These are phyloP conservation scores for Pheucticus melanocephalus DNA, from an alignment of 2,113 vertebrate species.

Conservation along the genomic window DNA sequence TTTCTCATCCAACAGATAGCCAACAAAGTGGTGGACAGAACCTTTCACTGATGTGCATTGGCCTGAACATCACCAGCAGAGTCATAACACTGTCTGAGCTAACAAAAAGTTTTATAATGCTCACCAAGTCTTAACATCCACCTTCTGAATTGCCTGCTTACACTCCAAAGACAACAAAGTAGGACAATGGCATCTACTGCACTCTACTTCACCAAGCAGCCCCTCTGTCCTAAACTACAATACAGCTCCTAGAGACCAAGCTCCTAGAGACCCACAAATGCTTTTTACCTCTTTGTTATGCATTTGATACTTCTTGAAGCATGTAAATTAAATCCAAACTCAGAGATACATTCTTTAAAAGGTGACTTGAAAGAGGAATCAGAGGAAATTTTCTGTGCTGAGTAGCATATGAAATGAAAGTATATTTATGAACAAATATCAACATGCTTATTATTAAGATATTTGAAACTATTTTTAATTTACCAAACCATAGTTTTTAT, in stretches of 20 bases:
- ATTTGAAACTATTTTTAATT: slow-evolving; percentile 34
- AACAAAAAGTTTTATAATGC: not conserved
- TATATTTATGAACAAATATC: not conserved
- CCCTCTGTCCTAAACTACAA: not conserved
- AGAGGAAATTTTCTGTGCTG: not conserved
- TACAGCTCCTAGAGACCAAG: not conserved
- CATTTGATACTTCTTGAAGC: not conserved
- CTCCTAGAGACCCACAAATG: not conserved
- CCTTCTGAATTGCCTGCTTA: not conserved
- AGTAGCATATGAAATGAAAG: not conserved
- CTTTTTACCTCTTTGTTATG: not conserved
- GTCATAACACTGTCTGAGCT: not conserved
- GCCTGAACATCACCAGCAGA: not conserved
- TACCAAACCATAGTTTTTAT: not conserved
- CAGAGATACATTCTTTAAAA: not conserved
- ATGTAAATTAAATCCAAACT: not conserved
- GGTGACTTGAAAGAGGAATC: not conserved
- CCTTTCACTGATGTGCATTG: not conserved
- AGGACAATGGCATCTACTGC: not conserved
- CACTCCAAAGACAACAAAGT: not conserved
- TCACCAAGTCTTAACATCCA: not conserved
- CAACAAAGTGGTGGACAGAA: not conserved
- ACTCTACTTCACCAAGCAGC: not conserved
- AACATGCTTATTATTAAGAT: not conserved
- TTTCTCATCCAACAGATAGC: not conserved